These are phyloP conservation scores for Urosaurus nigricauda DNA, from an alignment of 2,797 vertebrate species.

Conservation along the genomic window DNA sequence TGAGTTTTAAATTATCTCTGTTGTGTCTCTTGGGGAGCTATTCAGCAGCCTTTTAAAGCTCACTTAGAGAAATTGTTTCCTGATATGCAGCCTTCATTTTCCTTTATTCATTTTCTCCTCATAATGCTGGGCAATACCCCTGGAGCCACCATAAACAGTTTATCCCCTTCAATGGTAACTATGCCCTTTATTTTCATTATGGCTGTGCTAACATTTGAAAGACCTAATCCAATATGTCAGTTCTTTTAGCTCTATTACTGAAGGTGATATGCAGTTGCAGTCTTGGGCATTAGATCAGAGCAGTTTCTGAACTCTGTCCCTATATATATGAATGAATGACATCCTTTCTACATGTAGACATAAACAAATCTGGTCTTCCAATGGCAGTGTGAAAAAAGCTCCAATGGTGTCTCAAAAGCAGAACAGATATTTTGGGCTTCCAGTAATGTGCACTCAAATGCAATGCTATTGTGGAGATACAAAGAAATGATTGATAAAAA, in stretches of 20 bases:
- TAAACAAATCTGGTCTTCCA: not conserved
- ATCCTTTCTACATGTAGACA: not conserved
- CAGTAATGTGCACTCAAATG: not conserved
- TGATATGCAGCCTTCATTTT: constrained; percentile 61
- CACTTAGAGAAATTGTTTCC: constrained; percentile 63
- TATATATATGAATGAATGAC: not conserved
- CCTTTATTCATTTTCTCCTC: constrained; percentile 59
- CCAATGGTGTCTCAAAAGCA: not conserved
- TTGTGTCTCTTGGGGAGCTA: constrained; percentile 29
- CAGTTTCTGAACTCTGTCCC: not conserved
- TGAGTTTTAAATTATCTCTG: constrained; percentile 61
- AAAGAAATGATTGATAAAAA: not conserved
- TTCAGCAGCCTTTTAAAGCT: constrained; percentile 60
- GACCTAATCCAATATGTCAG: constrained; percentile 1
- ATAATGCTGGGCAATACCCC: not conserved
- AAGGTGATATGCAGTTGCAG: not conserved
- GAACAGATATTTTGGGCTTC: not conserved
- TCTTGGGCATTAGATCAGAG: not conserved
- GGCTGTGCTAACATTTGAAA: constrained; percentile 19
- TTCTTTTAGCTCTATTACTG: constrained; percentile 9
- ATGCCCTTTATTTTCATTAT: constrained; percentile 36
- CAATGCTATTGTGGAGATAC: not conserved
- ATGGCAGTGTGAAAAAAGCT: not conserved
- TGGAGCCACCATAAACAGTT: constrained; percentile 25
- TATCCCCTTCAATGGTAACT: constrained; percentile 23